Evolutionary conservation across 2,797 vertebrate species (phyloP).

Genomic region (Betta splendens): DNA sequence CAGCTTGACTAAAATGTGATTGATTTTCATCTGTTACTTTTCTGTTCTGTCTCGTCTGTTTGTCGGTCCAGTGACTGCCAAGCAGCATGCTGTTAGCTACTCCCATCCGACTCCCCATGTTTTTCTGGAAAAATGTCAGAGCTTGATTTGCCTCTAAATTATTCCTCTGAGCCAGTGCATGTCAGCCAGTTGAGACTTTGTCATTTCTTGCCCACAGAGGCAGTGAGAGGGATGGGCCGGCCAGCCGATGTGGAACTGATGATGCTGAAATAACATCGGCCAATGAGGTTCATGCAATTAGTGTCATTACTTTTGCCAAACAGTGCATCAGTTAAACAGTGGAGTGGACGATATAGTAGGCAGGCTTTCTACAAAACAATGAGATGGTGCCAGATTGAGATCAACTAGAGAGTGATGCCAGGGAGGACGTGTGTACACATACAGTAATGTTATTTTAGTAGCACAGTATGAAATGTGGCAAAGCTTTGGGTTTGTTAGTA

Average conservation of each 20-base stretch:
- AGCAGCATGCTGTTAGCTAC: constrained; percentile 16
- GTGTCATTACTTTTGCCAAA: constrained; percentile 51
- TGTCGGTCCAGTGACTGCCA: constrained; percentile 14
- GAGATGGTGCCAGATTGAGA: constrained; percentile 25
- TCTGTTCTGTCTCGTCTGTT: constrained; percentile 2
- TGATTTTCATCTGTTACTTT: background rate
- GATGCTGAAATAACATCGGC: constrained; percentile 41
- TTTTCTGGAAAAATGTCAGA: constrained; percentile 29
- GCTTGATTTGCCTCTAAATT: constrained; percentile 44
- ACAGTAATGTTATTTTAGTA: constrained; percentile 6
- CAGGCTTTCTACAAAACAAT: constrained; percentile 29
- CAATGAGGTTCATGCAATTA: constrained; percentile 50
- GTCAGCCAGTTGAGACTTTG: constrained; percentile 31
- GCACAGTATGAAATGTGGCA: constrained; percentile 3
- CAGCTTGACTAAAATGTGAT: background rate
- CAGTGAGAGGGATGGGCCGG: background rate
- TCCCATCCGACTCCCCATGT: constrained; percentile 10
- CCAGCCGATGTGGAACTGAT: constrained; percentile 31
- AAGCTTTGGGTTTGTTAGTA: constrained; percentile 10
- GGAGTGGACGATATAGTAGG: constrained; percentile 25
- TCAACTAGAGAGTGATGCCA: constrained; percentile 16
- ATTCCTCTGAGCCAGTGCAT: constrained; percentile 18
- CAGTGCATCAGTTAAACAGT: constrained; percentile 50
- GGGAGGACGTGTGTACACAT: background rate
- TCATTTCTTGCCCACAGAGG: constrained; percentile 18